A percentile compares a stretch with the other conserved stretches of the same genome.
These are phyloP conservation scores for Vidua chalybeata DNA, from an alignment of 2,113 vertebrate genomes.

Conservation along the genomic window DNA sequence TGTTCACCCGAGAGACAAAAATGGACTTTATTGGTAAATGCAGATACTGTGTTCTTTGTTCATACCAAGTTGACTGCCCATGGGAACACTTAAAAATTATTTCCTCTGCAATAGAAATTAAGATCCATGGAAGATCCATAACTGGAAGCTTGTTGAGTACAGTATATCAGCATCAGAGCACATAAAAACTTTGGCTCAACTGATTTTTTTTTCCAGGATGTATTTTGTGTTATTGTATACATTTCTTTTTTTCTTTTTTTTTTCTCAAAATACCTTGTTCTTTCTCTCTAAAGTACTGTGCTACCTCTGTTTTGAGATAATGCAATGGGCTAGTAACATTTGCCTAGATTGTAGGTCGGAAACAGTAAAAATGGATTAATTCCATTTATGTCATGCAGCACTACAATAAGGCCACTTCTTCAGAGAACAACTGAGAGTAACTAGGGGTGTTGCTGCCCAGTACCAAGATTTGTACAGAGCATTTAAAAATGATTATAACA, in stretches of 20 bases:
- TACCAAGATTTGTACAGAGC: background rate
- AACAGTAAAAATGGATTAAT: background rate
- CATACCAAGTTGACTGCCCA: background rate
- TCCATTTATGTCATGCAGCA: background rate
- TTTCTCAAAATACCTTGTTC: background rate
- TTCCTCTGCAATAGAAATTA: background rate
- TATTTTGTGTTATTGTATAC: background rate
- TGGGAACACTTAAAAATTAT: background rate
- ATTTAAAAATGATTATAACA: background rate
- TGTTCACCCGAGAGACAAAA: background rate
- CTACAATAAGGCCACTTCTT: background rate
- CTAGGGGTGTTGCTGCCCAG: background rate
- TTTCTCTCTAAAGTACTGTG: accelerated
- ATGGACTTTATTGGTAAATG: background rate
- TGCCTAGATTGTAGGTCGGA: background rate
- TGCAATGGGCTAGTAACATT: accelerated
- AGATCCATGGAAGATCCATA: background rate
- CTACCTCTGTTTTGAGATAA: background rate
- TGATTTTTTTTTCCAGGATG: background rate
- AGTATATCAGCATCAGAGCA: background rate
- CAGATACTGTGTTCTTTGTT: background rate
- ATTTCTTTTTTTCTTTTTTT: background rate
- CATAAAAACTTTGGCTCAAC: background rate
- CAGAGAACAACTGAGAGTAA: background rate
- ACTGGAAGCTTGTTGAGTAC: background rate